phyloP scores from a whole-genome alignment of 2,113 vertebrate species.

The Petrocephalus microphthalmus region DNA sequence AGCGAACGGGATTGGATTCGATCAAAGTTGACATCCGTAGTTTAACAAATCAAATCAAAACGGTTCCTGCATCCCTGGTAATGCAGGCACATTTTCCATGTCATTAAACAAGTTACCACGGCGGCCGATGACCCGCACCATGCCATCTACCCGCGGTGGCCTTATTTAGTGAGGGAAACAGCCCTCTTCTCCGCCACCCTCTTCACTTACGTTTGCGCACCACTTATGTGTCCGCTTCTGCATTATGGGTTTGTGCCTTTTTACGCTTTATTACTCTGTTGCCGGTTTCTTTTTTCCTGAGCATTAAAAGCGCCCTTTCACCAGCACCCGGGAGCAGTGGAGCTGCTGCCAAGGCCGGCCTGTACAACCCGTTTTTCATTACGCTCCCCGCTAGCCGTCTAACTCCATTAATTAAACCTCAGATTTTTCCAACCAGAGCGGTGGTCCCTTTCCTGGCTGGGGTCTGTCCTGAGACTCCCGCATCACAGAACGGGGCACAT shows the following conservation, averaged over 20 bases:
- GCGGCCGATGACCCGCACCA: not conserved
- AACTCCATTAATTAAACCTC: not conserved
- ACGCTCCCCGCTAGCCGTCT: not conserved
- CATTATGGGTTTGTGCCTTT: not conserved
- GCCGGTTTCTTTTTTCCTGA: not conserved
- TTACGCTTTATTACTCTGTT: not conserved
- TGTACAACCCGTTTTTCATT: not conserved
- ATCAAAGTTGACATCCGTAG: not conserved
- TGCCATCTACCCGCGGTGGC: not conserved
- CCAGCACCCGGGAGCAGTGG: not conserved
- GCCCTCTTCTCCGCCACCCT: not conserved
- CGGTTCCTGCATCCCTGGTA: not conserved
- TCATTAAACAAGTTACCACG: not conserved
- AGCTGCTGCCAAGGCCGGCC: not conserved
- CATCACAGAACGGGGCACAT: not conserved
- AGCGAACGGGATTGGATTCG: not conserved
- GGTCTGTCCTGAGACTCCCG: not conserved
- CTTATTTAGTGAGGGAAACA: not conserved
- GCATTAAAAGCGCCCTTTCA: not conserved
- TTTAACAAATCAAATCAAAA: not conserved
- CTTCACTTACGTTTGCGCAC: not conserved
- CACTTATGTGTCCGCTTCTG: not conserved
- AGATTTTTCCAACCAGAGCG: not conserved
- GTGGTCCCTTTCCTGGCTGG: not conserved
- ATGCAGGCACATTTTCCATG: not conserved